phyloP scores from a whole-genome alignment of 2,113 vertebrate genomes.

The Notiomystis cincta region DNA sequence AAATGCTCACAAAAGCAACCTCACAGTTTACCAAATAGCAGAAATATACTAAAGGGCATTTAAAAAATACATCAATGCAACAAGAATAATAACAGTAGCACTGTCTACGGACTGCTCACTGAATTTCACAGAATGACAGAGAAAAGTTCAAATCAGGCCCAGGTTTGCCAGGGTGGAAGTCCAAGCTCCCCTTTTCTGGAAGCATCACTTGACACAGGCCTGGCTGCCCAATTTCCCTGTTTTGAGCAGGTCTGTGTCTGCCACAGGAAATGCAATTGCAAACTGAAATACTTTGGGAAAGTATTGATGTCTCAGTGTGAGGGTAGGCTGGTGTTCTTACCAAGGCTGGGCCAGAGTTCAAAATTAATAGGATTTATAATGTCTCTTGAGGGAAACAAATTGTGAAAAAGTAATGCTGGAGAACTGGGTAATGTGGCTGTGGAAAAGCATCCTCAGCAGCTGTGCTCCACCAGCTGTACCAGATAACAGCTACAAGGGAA shows the following conservation, averaged over 20 bases:
- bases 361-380: conserved; percentile 24
- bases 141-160: neutral
- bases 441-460: conserved; percentile 38
- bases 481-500: conserved; percentile 8
- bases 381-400: conserved; percentile 47
- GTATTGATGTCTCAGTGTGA: neutral
- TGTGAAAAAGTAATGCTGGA: conserved; percentile 30
- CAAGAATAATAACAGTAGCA: neutral
- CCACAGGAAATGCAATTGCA: neutral
- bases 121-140: neutral
- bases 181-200: neutral
- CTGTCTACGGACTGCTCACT: neutral
- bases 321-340: neutral
- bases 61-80: neutral
- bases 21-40: neutral
- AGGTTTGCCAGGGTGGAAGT: neutral
- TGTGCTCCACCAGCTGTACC: conserved; percentile 30
- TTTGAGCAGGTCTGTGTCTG: neutral
- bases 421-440: conserved; percentile 1
- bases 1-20: neutral
- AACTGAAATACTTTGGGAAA: neutral
- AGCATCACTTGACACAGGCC: neutral
- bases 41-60: rapidly evolving
- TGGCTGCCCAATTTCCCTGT: neutral
- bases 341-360: conserved; percentile 47